A percentile compares a stretch with the other conserved stretches of the same genome.
Evolutionary conservation across 2,888 invertebrate genomes (phyloP).

Genomic region (Selenia dentaria): DNA sequence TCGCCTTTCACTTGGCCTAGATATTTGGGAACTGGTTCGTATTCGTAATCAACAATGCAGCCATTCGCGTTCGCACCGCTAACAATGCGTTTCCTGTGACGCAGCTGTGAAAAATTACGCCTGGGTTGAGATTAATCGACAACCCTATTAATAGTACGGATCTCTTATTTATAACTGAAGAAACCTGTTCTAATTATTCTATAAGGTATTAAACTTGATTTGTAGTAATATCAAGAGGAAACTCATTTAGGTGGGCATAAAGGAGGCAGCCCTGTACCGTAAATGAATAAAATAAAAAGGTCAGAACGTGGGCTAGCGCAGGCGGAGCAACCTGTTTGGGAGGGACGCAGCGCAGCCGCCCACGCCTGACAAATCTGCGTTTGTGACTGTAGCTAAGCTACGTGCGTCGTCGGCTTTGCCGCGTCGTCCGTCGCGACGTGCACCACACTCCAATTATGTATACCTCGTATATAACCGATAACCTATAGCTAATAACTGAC

Average conservation of each 20-base stretch:
- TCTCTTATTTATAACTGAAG: slow-evolving; percentile 10
- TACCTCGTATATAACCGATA: slow-evolving; percentile 12
- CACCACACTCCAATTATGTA: slow-evolving; percentile 33
- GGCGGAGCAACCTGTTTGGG: slow-evolving; percentile 76
- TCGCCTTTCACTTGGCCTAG: slow-evolving; percentile 83
- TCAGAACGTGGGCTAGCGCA: slow-evolving; percentile 62
- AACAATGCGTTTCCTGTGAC: slow-evolving; percentile 55
- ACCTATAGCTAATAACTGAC: slow-evolving; percentile 14
- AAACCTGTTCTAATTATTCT: slow-evolving; percentile 23
- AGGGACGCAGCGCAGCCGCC: slow-evolving; percentile 66
- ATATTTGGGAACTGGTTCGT: slow-evolving; percentile 80
- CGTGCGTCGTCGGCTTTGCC: too few species aligned
- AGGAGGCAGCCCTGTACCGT: slow-evolving; percentile 61
- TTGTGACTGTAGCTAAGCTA: slow-evolving; percentile 47
- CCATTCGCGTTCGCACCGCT: slow-evolving; percentile 45
- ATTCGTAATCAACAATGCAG: slow-evolving; percentile 72
- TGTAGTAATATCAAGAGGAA: slow-evolving; percentile 10
- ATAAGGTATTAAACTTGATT: slow-evolving; percentile 14
- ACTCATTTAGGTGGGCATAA: slow-evolving; percentile 27
- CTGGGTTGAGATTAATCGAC: slow-evolving; percentile 24
- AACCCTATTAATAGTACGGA: slow-evolving; percentile 22
- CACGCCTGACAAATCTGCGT: slow-evolving; percentile 79
- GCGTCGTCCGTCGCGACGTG: slow-evolving; percentile 40
- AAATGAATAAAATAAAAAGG: slow-evolving; percentile 70
- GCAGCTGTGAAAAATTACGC: slow-evolving; percentile 48